phyloP scores from a whole-genome alignment of 2,888 invertebrate genomes.

The Frankliniella fusca region DNA sequence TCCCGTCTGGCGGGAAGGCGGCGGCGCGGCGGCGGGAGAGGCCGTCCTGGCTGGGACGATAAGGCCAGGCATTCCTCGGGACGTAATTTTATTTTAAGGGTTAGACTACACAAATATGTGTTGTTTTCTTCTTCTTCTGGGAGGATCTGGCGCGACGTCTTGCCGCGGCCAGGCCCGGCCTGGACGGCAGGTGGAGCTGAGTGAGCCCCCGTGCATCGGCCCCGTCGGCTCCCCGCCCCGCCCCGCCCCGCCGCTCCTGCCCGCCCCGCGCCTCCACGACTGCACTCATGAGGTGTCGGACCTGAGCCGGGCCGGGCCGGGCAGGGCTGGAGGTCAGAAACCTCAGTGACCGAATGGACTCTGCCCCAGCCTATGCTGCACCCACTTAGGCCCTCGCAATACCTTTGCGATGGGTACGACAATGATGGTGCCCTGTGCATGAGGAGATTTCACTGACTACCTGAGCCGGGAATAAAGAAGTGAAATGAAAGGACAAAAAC shows the following conservation, averaged over 20 bases:
- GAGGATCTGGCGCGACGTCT: not conserved
- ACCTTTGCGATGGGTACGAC: too few species aligned
- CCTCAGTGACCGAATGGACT: too few species aligned
- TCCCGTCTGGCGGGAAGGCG: not conserved
- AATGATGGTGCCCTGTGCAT: too few species aligned
- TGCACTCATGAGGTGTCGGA: not conserved
- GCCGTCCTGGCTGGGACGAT: too few species aligned
- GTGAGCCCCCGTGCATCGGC: too few species aligned
- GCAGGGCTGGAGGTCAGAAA: too few species aligned
- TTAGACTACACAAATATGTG: conserved; percentile 7
- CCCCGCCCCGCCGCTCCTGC: not conserved
- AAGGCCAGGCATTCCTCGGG: not conserved
- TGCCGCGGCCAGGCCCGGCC: not conserved
- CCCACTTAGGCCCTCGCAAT: too few species aligned
- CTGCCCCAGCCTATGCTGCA: too few species aligned
- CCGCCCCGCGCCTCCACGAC: not conserved
- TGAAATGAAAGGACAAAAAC: too few species aligned
- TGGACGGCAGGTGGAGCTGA: too few species aligned
- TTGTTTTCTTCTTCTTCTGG: conserved; percentile 20
- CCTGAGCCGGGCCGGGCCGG: not conserved
- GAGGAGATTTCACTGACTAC: too few species aligned
- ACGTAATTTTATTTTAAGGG: conserved; percentile 7
- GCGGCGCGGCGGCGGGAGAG: not conserved
- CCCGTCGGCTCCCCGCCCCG: not conserved
- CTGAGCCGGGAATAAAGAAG: too few species aligned